Base-by-base conservation (phyloP, 2,888 invertebrate species). In the Strigamia maritima region DNA sequence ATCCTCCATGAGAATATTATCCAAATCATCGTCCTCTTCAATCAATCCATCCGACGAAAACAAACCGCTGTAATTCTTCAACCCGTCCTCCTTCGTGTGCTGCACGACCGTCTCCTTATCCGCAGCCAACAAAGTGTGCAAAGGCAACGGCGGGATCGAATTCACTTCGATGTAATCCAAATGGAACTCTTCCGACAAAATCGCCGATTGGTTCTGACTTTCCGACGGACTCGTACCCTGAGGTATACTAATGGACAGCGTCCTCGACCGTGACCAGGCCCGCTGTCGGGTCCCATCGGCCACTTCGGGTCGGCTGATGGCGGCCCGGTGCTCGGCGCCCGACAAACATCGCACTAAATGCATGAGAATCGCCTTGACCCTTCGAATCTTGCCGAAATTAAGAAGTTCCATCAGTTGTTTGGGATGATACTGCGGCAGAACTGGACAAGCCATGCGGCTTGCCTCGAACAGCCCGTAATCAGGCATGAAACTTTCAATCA, bases 351-450 rank as follows among this genome's bases (percentile, higher is more conserved):
- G 92, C 38, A 98, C 96, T 79, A 99, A 89, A 89, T 99, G 98
- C 0, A 96, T 93, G 70, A 99, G 89, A 81, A 99, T 99, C 0
- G 98, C 98, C 86, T 98, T 98, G 0, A 99, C 99, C 92, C 98
- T 94, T 84, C 95, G 90, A 82, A 97, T 97, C 88, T 97, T 98
- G 2, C 99, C 99, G 79, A 97, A 98, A 87, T 98, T 98, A 35
- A 99, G 89, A 54, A 99, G 87, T 85, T 99, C 99, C 94, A 99
- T 98, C 44, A 99, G 88, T 84, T 98, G 98, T 84, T 98, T 98
- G 0, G 99, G 99, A 87, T 99, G 99, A 86, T 99, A 99, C 84
- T 99, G 99, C 0, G 99, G 99, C 80, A 99, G 88, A 65, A 98
- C 97, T 0, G 98, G 98, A 83, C 97, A 98, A 0, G 98, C 97